phyloP scores from a whole-genome alignment of 53 echinoderm and acorn worm species.

The Glandiceps talaboti region DNA sequence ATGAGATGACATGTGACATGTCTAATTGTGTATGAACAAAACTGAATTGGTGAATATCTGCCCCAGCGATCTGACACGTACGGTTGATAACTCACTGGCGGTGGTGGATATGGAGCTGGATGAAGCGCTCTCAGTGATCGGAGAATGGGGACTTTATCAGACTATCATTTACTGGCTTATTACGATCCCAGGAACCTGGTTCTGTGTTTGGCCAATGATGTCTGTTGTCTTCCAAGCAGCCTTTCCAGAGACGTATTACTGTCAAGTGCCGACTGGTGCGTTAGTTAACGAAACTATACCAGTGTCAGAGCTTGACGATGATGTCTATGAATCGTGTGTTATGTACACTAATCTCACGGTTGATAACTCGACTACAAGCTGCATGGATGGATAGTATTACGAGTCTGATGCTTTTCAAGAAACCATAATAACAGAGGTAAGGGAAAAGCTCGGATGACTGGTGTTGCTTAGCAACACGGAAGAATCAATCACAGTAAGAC shows the following conservation, averaged over 20 bases:
- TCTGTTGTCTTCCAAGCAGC: slow-evolving; percentile 74
- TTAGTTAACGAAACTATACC: slow-evolving; percentile 28
- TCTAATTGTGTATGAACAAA: too few relatives aligned
- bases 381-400: slow-evolving; percentile 64
- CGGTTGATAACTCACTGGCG: too few relatives aligned
- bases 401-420: slow-evolving; percentile 30
- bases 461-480: too few relatives aligned
- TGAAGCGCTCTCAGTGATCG: slow-evolving; percentile 47
- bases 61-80: too few relatives aligned
- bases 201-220: slow-evolving; percentile 88
- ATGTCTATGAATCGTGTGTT: slow-evolving; percentile 37
- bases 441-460: too few relatives aligned
- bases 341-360: slow-evolving; percentile 33
- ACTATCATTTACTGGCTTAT: slow-evolving; percentile 67
- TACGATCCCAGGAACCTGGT: slow-evolving; percentile 62
- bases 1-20: too few relatives aligned
- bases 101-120: slow-evolving; percentile 95
- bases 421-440: slow-evolving; percentile 84
- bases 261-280: slow-evolving; percentile 21
- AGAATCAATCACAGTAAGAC: too few relatives aligned
- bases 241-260: slow-evolving; percentile 47
- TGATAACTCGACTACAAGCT: slow-evolving; percentile 34
- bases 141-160: slow-evolving; percentile 80
- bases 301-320: slow-evolving; percentile 8
- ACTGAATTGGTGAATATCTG: too few relatives aligned